phyloP scores from a whole-genome alignment of 2,797 vertebrate species.

The Simalia tracyae region DNA sequence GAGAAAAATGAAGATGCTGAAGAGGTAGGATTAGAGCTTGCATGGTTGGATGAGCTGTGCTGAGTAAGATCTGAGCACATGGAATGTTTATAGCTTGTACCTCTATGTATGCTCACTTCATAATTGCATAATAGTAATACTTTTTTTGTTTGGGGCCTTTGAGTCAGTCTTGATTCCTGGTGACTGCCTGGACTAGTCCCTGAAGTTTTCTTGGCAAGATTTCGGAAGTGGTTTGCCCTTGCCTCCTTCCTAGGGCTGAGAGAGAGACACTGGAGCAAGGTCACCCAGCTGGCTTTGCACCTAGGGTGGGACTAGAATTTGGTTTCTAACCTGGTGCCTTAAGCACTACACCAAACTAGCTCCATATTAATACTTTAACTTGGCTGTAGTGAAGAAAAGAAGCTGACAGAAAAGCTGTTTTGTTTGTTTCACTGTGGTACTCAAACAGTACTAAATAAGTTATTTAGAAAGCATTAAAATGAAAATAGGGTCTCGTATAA shows the following conservation, averaged over 20 bases:
- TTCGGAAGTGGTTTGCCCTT: not conserved
- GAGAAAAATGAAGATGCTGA: not conserved
- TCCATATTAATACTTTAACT: not conserved
- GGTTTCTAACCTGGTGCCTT: not conserved
- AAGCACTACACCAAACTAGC: not conserved
- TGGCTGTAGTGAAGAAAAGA: not conserved
- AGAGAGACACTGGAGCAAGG: no score
- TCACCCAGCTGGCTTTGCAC: not conserved
- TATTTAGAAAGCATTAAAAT: constrained; percentile 5
- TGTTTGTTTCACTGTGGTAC: not conserved
- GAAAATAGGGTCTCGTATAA: constrained; percentile 6
- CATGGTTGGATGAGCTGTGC: not conserved
- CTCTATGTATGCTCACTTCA: not conserved
- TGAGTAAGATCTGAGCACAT: not conserved
- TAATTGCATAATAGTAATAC: not conserved
- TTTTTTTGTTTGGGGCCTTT: not conserved
- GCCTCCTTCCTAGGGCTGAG: not conserved
- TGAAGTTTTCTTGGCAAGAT: not conserved
- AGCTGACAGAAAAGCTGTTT: constrained; percentile 2
- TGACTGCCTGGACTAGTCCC: not conserved
- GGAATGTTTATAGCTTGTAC: not conserved
- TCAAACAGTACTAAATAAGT: not conserved
- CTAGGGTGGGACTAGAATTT: not conserved
- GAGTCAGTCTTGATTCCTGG: not conserved
- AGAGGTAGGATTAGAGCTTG: no score